phyloP scores from a whole-genome alignment of 2,888 invertebrate genomes.

The Eurytoma californica region DNA sequence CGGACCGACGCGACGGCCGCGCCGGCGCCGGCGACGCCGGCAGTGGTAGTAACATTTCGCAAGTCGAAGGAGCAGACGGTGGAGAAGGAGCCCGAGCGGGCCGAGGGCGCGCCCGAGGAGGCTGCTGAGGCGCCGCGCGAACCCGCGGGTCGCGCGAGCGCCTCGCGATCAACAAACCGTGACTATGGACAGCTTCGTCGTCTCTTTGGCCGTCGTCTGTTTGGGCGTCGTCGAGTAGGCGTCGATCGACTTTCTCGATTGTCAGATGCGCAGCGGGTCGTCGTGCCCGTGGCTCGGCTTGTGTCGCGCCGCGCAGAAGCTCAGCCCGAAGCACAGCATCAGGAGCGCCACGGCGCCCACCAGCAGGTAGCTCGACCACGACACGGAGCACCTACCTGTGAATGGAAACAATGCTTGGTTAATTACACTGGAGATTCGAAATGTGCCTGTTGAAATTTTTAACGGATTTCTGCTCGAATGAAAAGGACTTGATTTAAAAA shows the following conservation, averaged over 20 bases:
- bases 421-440: no score
- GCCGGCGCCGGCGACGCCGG: neutral
- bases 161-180: constrained; percentile 69
- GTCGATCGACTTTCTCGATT: constrained; percentile 71
- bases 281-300: constrained; percentile 73
- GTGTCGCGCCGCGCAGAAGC: constrained; percentile 78
- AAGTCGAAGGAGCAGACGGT: constrained; percentile 17
- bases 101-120: neutral
- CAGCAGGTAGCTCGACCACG: constrained; percentile 78
- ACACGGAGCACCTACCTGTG: constrained; percentile 78
- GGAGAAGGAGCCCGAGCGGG: neutral
- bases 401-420: neutral
- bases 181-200: constrained; percentile 69
- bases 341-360: constrained; percentile 76
- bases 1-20: neutral
- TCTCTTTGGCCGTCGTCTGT: constrained; percentile 64
- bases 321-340: constrained; percentile 77
- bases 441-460: no score
- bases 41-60: neutral
- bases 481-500: no score
- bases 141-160: constrained; percentile 35
- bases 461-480: no score
- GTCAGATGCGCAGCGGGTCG: constrained; percentile 71
- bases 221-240: constrained; percentile 67
- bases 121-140: constrained; percentile 34